Base-by-base conservation (phyloP, 1,140 invertebrate species). In the Dreissena rostriformis region DNA sequence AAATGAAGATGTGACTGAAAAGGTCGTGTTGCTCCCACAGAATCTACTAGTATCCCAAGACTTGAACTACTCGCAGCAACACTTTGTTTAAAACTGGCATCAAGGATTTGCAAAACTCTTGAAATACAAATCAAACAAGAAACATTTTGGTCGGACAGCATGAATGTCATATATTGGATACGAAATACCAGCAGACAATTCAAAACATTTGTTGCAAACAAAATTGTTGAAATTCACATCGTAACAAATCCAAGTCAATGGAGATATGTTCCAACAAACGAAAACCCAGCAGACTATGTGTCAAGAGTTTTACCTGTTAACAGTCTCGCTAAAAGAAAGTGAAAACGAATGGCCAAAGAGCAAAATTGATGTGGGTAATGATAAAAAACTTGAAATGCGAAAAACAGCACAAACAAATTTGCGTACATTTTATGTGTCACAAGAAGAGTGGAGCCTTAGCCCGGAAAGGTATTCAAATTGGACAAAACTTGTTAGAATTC, bases 141-240 rank as follows among this genome's bases (percentile, higher is more conserved):
- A 29, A 79, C 39, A 66, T 78, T 78, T 52, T 84, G 82, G 82
- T 66, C 19, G 26, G 39, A 39, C 39, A 39, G 39, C 39, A 39
- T 39, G 39, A 39, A 39, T 39, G 39, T 39, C 39, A 39, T 39
- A 39, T 39, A 39, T 39, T 39, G 39, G 39, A 39, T 39, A 39
- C 39, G 39, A 39, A 39, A 39, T 39, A 39, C 2, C 39, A 39
- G 39, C 39, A 39, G 39, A 39, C 26, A 52, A n/a, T 63, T 73
- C n/a, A 84, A 63, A 65, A 78, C 75, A n/a, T 78, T 67, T 51
- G 63, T 78, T 49, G 75, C 75, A 22, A 78, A 78, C 52, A 61
- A 63, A 49, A 61, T 78, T 52, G 57, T 61, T 52, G 51, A n/a
- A 76, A 76, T 76, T 6, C 73, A 76, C 63, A 26, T 26, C 5